Evolutionary conservation across 2,797 vertebrate genomes (phyloP).

Genomic region (Tokudaia tokunoshimensis): DNA sequence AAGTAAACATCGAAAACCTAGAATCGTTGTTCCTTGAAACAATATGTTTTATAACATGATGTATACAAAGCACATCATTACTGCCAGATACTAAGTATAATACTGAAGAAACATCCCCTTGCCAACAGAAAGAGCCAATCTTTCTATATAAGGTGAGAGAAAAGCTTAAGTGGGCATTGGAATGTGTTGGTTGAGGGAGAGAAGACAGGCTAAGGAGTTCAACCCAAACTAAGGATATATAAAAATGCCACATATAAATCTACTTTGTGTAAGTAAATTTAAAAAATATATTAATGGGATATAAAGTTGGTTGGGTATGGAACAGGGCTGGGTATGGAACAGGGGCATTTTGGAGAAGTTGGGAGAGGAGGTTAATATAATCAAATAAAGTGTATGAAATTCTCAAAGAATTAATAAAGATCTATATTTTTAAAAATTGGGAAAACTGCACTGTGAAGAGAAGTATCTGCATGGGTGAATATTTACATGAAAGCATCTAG

Average conservation of each 20-base stretch:
- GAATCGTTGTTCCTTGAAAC: not conserved
- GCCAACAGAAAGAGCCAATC: not conserved
- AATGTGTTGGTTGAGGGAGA: not conserved
- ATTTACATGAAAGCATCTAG: not conserved
- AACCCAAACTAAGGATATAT: not conserved
- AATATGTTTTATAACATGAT: not conserved
- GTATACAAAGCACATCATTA: constrained; percentile 17
- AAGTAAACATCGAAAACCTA: constrained; percentile 3
- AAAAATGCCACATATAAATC: not conserved
- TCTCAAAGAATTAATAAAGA: not conserved
- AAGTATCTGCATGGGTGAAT: not conserved
- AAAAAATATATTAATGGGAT: not conserved
- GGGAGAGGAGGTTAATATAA: not conserved
- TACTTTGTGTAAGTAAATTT: not conserved
- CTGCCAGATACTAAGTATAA: not conserved
- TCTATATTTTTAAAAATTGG: not conserved
- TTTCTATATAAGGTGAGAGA: not conserved
- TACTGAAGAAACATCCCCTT: not conserved
- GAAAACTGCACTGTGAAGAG: not conserved
- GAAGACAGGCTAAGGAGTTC: not conserved
- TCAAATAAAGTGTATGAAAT: not conserved
- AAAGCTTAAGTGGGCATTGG: not conserved
- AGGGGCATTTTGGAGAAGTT: not conserved
- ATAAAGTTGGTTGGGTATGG: not conserved
- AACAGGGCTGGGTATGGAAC: no score